Percentiles rank a stretch among this genome's conserved stretches.
phyloP scores from a whole-genome alignment of 2,113 vertebrate genomes.

The Syngnathoides biaculeatus region DNA sequence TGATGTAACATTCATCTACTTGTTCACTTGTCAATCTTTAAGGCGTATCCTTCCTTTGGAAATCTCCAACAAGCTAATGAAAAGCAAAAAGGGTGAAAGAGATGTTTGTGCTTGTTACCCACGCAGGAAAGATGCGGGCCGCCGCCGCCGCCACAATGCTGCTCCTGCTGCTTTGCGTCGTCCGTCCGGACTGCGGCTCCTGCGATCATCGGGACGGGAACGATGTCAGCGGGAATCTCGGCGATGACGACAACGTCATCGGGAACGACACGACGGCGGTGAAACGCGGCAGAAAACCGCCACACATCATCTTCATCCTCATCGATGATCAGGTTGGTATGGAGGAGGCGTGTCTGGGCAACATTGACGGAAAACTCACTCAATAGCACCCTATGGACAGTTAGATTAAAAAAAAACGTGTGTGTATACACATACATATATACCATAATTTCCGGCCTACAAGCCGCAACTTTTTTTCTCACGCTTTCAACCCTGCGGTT shows the following conservation, averaged over 20 bases:
- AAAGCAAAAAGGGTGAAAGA: neutral
- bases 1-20: too few relatives aligned
- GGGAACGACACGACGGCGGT: conserved; percentile 54
- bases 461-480: too few relatives aligned
- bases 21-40: neutral
- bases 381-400: too few relatives aligned
- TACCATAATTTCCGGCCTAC: too few relatives aligned
- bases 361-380: too few relatives aligned
- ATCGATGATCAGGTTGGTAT: conserved; percentile 82
- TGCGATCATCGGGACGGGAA: conserved; percentile 68
- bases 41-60: neutral
- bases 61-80: neutral
- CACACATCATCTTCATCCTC: conserved; percentile 93
- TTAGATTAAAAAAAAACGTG: too few relatives aligned
- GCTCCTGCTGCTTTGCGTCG: conserved; percentile 40
- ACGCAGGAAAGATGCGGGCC: conserved; percentile 30
- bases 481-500: too few relatives aligned
- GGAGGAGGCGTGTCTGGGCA: neutral
- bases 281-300: conserved; percentile 64
- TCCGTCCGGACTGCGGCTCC: conserved; percentile 78
- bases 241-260: conserved; percentile 34
- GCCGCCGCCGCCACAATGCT: neutral
- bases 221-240: conserved; percentile 43
- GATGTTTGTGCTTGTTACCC: neutral
- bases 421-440: too few relatives aligned